Evolutionary conservation across 2,113 vertebrate genomes (phyloP).

Genomic region (Siphamia tubifer): DNA sequence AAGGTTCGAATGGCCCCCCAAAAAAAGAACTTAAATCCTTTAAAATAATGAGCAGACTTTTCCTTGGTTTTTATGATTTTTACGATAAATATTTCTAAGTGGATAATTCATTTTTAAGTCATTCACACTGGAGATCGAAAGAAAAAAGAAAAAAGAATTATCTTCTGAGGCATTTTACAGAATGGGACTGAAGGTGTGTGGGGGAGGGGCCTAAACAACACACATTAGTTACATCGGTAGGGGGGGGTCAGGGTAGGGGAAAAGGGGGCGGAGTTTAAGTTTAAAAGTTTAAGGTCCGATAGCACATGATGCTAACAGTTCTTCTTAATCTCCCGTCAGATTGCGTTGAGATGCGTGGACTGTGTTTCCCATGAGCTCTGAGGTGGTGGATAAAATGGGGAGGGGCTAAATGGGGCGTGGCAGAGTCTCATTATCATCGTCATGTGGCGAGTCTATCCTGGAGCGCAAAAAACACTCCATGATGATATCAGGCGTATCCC

Average conservation of each 20-base stretch:
- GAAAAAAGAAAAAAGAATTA: conserved; percentile 46
- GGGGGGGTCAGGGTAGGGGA: background rate
- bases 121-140: conserved; percentile 67
- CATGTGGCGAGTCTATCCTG: conserved; percentile 14
- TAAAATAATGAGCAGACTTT: conserved; percentile 66
- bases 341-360: conserved; percentile 48
- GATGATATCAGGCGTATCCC: conserved; percentile 60
- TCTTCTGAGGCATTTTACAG: conserved; percentile 55
- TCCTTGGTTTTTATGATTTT: conserved; percentile 60
- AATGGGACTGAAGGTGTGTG: no score
- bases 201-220: conserved; percentile 86
- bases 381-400: background rate
- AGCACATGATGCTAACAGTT: conserved; percentile 31
- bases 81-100: conserved; percentile 78
- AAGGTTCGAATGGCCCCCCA: no score
- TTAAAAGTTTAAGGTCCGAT: no score
- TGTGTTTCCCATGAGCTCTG: conserved; percentile 58
- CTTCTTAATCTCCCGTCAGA: conserved; percentile 52
- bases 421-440: conserved; percentile 56
- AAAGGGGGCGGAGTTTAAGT: background rate
- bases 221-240: conserved; percentile 61
- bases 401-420: background rate
- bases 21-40: no score
- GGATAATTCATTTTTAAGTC: conserved; percentile 68
- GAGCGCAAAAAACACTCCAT: conserved; percentile 75